phyloP scores from a whole-genome alignment of 2,888 invertebrate genomes.

The Campoletis raptor region DNA sequence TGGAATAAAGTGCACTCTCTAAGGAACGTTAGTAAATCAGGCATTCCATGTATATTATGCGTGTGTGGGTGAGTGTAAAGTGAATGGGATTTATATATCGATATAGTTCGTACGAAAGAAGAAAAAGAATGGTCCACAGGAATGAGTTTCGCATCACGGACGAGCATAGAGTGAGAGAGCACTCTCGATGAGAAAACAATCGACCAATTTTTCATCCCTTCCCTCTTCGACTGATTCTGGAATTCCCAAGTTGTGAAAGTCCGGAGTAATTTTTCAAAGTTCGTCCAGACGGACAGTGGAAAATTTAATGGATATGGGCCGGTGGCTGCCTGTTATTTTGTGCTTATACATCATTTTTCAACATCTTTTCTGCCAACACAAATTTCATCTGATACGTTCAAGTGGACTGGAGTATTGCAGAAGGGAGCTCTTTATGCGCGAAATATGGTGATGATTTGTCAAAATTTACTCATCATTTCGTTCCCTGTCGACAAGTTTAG shows the following conservation, averaged over 20 bases:
- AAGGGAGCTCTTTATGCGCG: not conserved
- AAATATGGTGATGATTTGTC: not conserved
- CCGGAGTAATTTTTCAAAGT: conserved; percentile 64
- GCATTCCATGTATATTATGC: not conserved
- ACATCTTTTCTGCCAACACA: conserved; percentile 31
- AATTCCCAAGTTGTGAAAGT: conserved; percentile 33
- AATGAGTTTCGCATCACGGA: conserved; percentile 38
- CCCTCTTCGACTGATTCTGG: not conserved
- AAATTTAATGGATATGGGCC: conserved; percentile 52
- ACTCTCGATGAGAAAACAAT: conserved; percentile 64
- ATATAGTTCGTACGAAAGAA: conserved; percentile 18
- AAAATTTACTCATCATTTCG: not conserved
- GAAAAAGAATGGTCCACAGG: conserved; percentile 39
- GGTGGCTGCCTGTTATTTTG: not conserved
- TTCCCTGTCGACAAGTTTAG: not conserved
- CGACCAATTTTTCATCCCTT: conserved; percentile 64
- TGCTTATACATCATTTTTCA: conserved; percentile 49
- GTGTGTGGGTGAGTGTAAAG: not conserved
- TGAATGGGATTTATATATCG: conserved; percentile 11
- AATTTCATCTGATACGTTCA: conserved; percentile 22
- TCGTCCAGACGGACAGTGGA: conserved; percentile 31
- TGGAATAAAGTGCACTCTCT: conserved; percentile 64
- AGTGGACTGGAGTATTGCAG: not conserved
- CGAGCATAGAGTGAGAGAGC: conserved; percentile 16
- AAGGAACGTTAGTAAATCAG: conserved; percentile 23